Conservation (phyloP, 2,888 invertebrate species). For the Augiades crinisus region DNA sequence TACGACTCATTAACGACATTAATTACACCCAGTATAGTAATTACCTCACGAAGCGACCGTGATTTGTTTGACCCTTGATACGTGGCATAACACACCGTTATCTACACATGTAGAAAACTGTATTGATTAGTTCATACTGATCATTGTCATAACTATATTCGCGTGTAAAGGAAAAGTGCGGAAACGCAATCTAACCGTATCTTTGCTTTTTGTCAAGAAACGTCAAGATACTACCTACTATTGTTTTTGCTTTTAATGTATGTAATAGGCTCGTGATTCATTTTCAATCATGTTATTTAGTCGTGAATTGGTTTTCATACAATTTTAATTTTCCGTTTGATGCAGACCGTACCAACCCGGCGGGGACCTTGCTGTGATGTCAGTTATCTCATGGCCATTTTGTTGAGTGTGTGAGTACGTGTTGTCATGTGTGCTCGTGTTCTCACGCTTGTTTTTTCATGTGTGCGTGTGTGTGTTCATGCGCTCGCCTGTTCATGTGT, state of each 20-base stretch:
- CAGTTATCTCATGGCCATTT: slow-evolving; percentile 74
- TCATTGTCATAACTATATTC: too few relatives aligned
- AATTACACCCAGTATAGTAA: neutral
- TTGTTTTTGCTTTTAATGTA: too few relatives aligned
- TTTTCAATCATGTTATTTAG: too few relatives aligned
- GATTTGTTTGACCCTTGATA: slow-evolving; percentile 6
- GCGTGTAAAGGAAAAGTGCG: too few relatives aligned
- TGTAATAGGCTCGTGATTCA: too few relatives aligned
- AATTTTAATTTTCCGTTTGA: slow-evolving; percentile 33
- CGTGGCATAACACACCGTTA: slow-evolving; percentile 2
- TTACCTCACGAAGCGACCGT: slow-evolving; percentile 3
- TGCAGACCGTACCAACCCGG: slow-evolving; percentile 49
- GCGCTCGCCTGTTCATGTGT: slow-evolving; percentile 33
- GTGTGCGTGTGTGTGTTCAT: slow-evolving; percentile 1
- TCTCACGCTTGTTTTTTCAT: slow-evolving; percentile 2
- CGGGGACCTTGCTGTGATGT: slow-evolving; percentile 73
- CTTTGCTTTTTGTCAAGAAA: too few relatives aligned
- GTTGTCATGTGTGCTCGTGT: slow-evolving; percentile 31
- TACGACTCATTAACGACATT: neutral
- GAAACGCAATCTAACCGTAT: too few relatives aligned
- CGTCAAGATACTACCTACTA: too few relatives aligned
- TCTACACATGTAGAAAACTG: neutral
- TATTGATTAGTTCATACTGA: neutral
- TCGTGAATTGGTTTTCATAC: too few relatives aligned
- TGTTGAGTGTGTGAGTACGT: slow-evolving; percentile 38